Base-by-base conservation (phyloP, 2,113 vertebrate genomes). In the Platycercus adscitus region DNA sequence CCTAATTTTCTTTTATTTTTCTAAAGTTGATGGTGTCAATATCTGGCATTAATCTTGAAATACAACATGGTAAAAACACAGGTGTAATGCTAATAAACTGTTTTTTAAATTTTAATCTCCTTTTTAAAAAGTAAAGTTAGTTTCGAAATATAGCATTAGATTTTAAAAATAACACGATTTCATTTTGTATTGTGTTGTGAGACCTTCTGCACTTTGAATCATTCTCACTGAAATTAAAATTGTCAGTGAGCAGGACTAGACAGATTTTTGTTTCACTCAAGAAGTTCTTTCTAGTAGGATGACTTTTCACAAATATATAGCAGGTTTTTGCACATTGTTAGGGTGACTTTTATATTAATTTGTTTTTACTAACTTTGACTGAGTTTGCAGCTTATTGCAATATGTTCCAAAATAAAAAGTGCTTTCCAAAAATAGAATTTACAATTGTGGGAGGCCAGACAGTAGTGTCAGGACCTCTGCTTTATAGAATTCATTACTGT, bases 401-500 rank as follows among this genome's bases (percentile, higher is more conserved):
- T 60, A 29, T 0, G 6, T 71, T 65, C 17, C 25, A 64, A 78
- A 31, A 50, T 81, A 76, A 83, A 88, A 89, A 83, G 5, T 46
- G 8, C 13, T 61, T 81, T 89, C 41, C 39, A 81, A 77, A 94
- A 83, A 60, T 17, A 81, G 9, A 2, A 26, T 69, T 85, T 91
- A 29, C 26, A 58, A 25, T 28, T 82, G 9, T 21, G 24, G 23
- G 72, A 63, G 18, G 23, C 81, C 81, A 93, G 66, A 76, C 3
- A 86, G 33, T 37, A 88, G 81, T 68, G 49, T 80, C 64, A 80
- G 66, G 33, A 72, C 47, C 31, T 93, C 58, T 85, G 26, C 35
- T 81, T 89, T 90, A 29, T 31, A 89, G 61, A 88, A 92, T 72
- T 75, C 16, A 68, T 91, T 91, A 46, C 26, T 87, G 16, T 93